These are phyloP conservation scores for Scartelaos histophorus DNA, from an alignment of 2,113 vertebrate genomes.

Conservation along the genomic window DNA sequence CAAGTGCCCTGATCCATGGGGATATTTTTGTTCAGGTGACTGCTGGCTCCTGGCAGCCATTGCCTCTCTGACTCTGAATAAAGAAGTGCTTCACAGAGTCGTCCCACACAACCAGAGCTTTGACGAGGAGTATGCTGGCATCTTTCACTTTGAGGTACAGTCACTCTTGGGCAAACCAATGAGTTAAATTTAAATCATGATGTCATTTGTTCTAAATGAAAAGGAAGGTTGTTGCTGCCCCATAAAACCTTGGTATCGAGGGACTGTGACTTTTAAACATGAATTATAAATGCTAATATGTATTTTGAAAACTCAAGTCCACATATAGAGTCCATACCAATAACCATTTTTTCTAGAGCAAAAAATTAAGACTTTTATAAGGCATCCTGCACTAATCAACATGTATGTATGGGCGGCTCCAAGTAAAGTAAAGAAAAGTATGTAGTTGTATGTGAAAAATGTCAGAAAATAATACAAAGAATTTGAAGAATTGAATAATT, in stretches of 20 bases:
- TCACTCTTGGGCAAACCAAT: neutral
- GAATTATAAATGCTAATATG: too few relatives aligned
- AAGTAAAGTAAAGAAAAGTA: neutral
- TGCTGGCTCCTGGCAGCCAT: conserved; percentile 92
- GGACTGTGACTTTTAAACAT: too few relatives aligned
- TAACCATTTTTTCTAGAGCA: neutral
- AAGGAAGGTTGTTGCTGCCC: too few relatives aligned
- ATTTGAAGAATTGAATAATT: too few relatives aligned
- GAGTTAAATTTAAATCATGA: neutral
- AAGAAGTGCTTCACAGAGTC: conserved; percentile 80
- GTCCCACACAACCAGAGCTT: conserved; percentile 84
- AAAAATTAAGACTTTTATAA: neutral
- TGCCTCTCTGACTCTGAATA: conserved; percentile 87
- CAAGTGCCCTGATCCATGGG: neutral
- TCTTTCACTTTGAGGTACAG: conserved; percentile 90
- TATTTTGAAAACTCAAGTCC: neutral
- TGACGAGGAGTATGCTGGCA: conserved; percentile 81
- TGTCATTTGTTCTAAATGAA: too few relatives aligned
- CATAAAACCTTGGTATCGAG: too few relatives aligned
- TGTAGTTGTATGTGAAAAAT: neutral
- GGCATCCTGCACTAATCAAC: neutral
- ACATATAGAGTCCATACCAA: neutral
- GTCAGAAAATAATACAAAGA: neutral
- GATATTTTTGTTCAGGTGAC: conserved; percentile 78
- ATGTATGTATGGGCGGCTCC: neutral